Base-by-base conservation (phyloP, 2,797 vertebrate species). In the Hyperoplus immaculatus region DNA sequence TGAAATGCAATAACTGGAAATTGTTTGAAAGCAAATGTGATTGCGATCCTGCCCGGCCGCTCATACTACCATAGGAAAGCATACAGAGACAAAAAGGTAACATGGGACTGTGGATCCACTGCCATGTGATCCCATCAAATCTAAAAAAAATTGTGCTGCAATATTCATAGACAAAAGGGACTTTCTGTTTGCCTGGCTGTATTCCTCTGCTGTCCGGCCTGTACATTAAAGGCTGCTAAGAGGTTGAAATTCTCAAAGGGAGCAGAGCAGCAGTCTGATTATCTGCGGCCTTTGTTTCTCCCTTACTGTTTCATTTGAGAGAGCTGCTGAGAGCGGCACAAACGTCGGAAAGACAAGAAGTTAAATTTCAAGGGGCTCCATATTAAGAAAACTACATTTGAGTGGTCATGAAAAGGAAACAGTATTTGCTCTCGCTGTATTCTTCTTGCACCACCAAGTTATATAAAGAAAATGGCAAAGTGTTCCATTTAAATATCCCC, bases 271-370 rank as follows among this genome's bases (percentile, higher is more conserved):
- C 42, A 69, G 38, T 75, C 72, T 69, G 72, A 79, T 73, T 70
- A 76, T 66, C n/a, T 55, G 16, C 42, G 39, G 6, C 56, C 67
- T 61, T 59, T 72, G 50, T 74, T 56, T 61, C 46, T 65, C 43
- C 79, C 43, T 54, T 51, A 67, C 45, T 2, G 41, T 53, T 85
- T 81, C 63, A 82, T 81, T 82, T 82, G 64, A 74, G 36, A 14
- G 13, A 42, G 36, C 56, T 45, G 53, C 77, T 55, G 59, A 72
- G 53, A 54, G 69, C 11, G 62, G 21, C 47, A 47, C 29, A 80
- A 64, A 84, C 79, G 79, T 83, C 53, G 62, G 2, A 6, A 65
- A 53, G 64, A 70, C 57, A 76, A 59, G 61, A 78, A 50, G 74
- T 71, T 39, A 43, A 3, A 66, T 69, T 80, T 77, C 15, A 66